Evolutionary conservation across 2,797 vertebrate genomes (phyloP), one percentile per base, ranked within the genome.

Genomic region (Sebastes trivittatus): DNA sequence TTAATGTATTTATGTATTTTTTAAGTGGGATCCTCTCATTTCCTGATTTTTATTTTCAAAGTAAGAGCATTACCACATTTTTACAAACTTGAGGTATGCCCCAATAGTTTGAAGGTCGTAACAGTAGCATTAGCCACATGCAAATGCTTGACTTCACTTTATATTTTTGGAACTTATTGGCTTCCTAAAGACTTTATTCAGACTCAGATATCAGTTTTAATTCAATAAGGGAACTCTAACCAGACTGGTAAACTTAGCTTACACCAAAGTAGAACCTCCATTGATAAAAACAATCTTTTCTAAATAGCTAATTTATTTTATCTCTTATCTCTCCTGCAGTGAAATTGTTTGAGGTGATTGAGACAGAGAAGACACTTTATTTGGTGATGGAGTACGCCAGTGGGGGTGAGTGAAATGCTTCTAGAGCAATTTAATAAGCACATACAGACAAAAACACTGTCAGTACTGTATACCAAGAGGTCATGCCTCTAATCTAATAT

Each of bases 381-480:
- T 94, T 99, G 95, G 97, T 99, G 90, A 99, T 99, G 97, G 98
- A 99, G 85, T 99, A 99, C 82, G 97, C 98, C 87, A 99, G 98
- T 80, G 98, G 98, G 75, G 98, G 98, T 99, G 93, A 97, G 97
- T 95, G 27, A 75, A 18, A 16, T 42, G n/a, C 18, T 65, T 59
- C 5, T 32, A 74, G 11, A 82, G 16, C 23, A 38, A 22, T 34
- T 76, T 20, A 29, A 71, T 72, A 11, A 49, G 16, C n/a, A 27
- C 20, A 64, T 32, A 34, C 10, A 0, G 22, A 75, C 49, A 49
- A 11, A 72, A n/a, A 55, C 13, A 32, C 29, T 61, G n/a, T 54
- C 23, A 30, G 25, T 22, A 30, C 20, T 72, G 34, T 30, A 18
- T 11, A 30, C 11, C 25, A 73, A 4, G 1, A 22, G 52, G 5